phyloP scores from a whole-genome alignment of 2,888 invertebrate genomes.

The Harmothoe impar region DNA sequence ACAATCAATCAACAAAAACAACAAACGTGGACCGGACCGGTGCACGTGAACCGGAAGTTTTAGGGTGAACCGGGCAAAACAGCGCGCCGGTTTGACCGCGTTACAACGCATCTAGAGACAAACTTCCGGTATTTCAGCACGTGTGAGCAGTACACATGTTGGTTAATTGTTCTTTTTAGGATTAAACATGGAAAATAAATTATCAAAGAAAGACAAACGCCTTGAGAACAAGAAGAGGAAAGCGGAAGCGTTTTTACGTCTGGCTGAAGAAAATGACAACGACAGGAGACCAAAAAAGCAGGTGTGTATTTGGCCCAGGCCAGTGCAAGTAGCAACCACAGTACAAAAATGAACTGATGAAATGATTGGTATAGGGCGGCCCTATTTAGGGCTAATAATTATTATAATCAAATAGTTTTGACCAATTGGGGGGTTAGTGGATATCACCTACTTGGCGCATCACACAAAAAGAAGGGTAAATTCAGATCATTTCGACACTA shows the following conservation, averaged over 20 bases:
- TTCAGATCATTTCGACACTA: too few relatives aligned
- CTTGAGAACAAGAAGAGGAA: constrained; percentile 28
- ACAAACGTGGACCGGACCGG: background rate
- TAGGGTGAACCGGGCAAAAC: background rate
- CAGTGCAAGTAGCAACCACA: too few relatives aligned
- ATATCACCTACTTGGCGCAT: too few relatives aligned
- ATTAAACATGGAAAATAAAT: background rate
- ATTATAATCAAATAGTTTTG: too few relatives aligned
- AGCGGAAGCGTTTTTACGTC: constrained; percentile 15
- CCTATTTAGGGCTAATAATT: too few relatives aligned
- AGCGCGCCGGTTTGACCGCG: too few relatives aligned
- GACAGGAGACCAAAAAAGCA: background rate
- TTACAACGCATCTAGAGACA: background rate
- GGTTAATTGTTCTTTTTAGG: background rate
- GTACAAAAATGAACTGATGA: too few relatives aligned
- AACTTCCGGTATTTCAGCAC: background rate
- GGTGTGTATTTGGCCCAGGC: background rate
- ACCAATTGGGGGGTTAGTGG: too few relatives aligned
- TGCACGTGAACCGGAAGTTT: constrained; percentile 33
- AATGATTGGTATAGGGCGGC: too few relatives aligned
- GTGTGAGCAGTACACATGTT: background rate
- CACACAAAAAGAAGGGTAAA: too few relatives aligned
- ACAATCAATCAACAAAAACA: too few relatives aligned
- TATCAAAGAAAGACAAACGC: background rate
- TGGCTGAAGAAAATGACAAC: constrained; percentile 29